Evolutionary conservation across 2,113 vertebrate genomes (phyloP), one percentile per base, ranked within the genome.

Genomic region (Xyrauchen texanus): DNA sequence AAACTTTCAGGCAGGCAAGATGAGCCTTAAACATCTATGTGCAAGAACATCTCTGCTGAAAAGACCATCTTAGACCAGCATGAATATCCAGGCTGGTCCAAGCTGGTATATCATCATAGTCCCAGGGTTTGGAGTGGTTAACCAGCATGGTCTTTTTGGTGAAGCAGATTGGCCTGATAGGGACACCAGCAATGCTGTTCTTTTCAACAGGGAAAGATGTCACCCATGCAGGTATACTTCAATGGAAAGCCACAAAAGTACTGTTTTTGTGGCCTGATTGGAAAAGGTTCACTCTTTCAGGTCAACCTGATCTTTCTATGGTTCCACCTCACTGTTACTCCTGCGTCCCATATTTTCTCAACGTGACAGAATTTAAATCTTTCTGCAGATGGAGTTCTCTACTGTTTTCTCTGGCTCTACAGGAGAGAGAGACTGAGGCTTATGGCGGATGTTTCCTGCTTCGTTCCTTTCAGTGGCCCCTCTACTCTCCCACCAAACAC

Each of bases 311-410:
- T 89, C 89, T 81, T 83, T 88, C 86, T 86, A 84, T 88, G 46
- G 86, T 86, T 88, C 82, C 81, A 81, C 85, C 85, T 88, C 83
- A 34, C 81, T 87, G 87, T 88, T 88, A 85, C 88, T 88, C 88
- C 83, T 11, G 78, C 80, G 77, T 91, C 88, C 89, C 85, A 84
- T 88, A 88, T 91, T 93, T 89, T 88, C 87, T 88, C 84, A 85
- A 88, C 87, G 86, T 88, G 91, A 91, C 90, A 90, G 88, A 87
- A 86, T 86, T 88, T 88, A 91, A 93, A 89, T 90, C 88, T 89
- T 92, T 91, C 88, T 90, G 90, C 91, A 91, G 90, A 92, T 88
- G 88, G 90, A 89, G 86, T 78, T 15, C 81, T 85, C 80, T 83
- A n/a, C 83, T 90, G 87, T 91, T 90, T 92, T 90, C 88, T 91